Conservation (phyloP, 23 tunicate species). For the Ciona savignyi region DNA sequence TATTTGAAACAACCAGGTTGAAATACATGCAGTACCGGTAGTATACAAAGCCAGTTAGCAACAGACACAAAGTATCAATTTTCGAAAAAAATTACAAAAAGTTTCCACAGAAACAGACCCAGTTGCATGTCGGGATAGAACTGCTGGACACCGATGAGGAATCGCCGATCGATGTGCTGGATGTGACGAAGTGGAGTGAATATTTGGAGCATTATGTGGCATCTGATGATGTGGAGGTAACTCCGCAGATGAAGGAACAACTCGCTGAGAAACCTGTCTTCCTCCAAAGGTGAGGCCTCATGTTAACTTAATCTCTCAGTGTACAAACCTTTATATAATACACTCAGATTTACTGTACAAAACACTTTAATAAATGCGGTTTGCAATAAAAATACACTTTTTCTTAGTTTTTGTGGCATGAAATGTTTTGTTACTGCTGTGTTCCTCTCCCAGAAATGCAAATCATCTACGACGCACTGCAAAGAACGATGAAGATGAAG, state of each 20-base stretch:
- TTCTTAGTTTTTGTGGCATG: conserved; percentile 2
- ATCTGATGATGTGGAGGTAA: conserved; percentile 31
- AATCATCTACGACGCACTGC: conserved; percentile 21
- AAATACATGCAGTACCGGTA: too few species aligned
- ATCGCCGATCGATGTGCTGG: conserved; percentile 39
- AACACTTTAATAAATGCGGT: conserved; percentile 23
- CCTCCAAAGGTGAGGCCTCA: conserved; percentile 37
- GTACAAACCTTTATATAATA: too few species aligned
- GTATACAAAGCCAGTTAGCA: too few species aligned
- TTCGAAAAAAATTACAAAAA: not conserved
- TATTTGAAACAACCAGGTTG: too few species aligned
- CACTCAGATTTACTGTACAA: too few species aligned
- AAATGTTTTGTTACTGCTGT: conserved; percentile 47
- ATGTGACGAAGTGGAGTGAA: conserved; percentile 69
- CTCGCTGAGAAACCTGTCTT: conserved; percentile 47
- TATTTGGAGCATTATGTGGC: conserved; percentile 63
- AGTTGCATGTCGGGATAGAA: conserved; percentile 50
- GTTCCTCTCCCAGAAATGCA: conserved; percentile 40
- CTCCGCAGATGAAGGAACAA: conserved; percentile 24
- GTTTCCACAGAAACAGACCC: conserved; percentile 40
- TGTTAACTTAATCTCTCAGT: too few species aligned
- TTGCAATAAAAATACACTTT: conserved; percentile 25
- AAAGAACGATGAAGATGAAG: conserved; percentile 25
- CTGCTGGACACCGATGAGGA: conserved; percentile 59
- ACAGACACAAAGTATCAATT: too few species aligned